Evolutionary conservation across 2,797 vertebrate species (phyloP).

Genomic region (Macrochelys suwanniensis): DNA sequence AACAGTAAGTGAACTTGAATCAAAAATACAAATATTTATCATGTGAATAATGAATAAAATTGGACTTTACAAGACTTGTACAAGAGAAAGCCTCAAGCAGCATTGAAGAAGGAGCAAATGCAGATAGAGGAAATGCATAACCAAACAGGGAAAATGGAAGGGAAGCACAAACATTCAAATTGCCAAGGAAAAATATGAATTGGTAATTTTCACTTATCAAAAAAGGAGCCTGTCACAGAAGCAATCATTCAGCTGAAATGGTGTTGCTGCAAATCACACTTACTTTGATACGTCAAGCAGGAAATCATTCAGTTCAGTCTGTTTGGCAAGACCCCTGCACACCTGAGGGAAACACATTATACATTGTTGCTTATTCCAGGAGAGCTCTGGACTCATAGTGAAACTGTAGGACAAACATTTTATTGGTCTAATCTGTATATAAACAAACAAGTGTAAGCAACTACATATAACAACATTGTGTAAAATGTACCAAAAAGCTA

Average conservation of each 20-base stretch:
- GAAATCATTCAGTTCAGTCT: slow-evolving; percentile 99
- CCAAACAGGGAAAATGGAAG: neutral
- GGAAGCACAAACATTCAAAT: neutral
- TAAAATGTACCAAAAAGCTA: neutral
- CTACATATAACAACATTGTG: neutral
- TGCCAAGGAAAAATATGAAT: neutral
- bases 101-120: neutral
- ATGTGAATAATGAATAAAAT: neutral
- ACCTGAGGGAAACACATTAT: slow-evolving; percentile 83
- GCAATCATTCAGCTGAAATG: neutral
- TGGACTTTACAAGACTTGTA: neutral
- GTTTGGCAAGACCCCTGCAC: slow-evolving; percentile 97
- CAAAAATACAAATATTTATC: neutral
- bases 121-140: neutral
- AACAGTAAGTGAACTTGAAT: neutral
- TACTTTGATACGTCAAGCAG: slow-evolving; percentile 99
- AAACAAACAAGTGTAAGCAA: neutral
- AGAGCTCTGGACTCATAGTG: neutral
- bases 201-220: neutral
- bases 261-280: slow-evolving; percentile 74
- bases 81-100: neutral
- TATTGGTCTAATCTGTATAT: neutral
- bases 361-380: slow-evolving; percentile 45
- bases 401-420: neutral
- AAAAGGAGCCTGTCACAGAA: neutral